Evolutionary conservation across 2,888 invertebrate genomes (phyloP), one percentile per base, ranked within the genome.

Genomic region (Cabera pusaria): DNA sequence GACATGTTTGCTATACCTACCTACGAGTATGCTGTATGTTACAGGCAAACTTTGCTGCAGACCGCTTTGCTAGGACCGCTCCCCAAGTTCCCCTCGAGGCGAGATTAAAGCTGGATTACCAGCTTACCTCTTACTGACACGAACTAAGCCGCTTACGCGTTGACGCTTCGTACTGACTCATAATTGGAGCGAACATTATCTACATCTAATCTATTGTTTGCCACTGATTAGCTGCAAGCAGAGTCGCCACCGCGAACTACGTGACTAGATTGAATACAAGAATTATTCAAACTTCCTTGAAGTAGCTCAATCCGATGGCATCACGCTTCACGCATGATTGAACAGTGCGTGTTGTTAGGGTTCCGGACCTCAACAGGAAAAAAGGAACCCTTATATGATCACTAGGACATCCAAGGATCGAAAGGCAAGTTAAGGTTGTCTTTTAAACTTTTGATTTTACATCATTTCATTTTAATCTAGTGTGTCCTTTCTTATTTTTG

Each of bases 271-370:
- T 44, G 16, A 6, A 22, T 6, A 27, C 5, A 26, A 7, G 21
- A 6, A 20, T 23, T 16, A 3, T 17, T 17, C 17, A 10, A 5
- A 19, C 22, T 24, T 29, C 23, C 36, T 29, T 28, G n/a, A 26
- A 27, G 12, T 16, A 18, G 7, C 6, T 26, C 6, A 10, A 18
- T 9, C 12, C 2, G 2, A 7, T 7, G 6, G 3, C 6, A 25
- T 5, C 14, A 29, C 9, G 8, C 31, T 7, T 39, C 20, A 24
- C n/a, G 27, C 33, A 23, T 33, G 27, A 27, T 24, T 27, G 18
- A 32, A 18, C 16, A 7, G 17, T 51, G 44, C 44, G 39, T 53
- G 37, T 32, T 18, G 41, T 51, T 42, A n/a, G n/a, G n/a, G n/a
- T n/a, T n/a, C n/a, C n/a, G n/a, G n/a, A n/a, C n/a, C n/a, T n/a